A percentile compares a stretch with the other conserved stretches of the same genome.
Conservation (phyloP, 2,797 vertebrate species). For the Enteromius argenteus region DNA sequence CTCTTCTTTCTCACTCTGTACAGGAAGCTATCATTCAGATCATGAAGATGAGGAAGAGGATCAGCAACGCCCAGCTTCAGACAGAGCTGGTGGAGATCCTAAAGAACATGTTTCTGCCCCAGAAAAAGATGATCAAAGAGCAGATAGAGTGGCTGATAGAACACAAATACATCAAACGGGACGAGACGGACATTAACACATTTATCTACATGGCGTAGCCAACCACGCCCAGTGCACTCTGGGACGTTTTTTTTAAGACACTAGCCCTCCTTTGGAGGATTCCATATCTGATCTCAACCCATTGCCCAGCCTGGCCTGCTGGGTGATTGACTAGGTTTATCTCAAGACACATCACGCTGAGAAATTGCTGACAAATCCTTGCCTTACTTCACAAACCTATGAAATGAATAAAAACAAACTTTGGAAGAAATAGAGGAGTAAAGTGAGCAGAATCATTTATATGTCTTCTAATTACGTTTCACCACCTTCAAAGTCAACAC, state of each 20-base stretch:
- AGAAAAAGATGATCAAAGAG: conserved; percentile 99
- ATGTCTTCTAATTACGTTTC: background rate
- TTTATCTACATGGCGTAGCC: conserved; percentile 97
- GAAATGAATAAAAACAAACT: conserved; percentile 36
- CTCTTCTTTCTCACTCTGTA: background rate
- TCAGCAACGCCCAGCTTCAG: conserved; percentile 96
- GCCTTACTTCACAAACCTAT: conserved; percentile 84
- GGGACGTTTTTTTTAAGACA: conserved; percentile 51
- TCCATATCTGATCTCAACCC: conserved; percentile 30
- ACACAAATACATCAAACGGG: conserved; percentile 96
- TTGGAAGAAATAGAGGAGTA: conserved; percentile 11
- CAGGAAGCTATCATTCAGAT: conserved; percentile 99
- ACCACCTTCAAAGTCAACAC: background rate
- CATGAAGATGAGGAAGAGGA: conserved; percentile 99
- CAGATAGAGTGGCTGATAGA: conserved; percentile 98
- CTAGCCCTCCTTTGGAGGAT: conserved; percentile 58
- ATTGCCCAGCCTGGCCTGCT: conserved; percentile 70
- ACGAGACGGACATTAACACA: conserved; percentile 94
- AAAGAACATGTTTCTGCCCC: conserved; percentile 99
- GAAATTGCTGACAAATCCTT: conserved; percentile 85
- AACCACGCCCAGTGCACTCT: conserved; percentile 25
- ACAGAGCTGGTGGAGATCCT: conserved; percentile 98
- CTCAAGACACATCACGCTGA: conserved; percentile 73
- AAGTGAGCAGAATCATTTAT: background rate
- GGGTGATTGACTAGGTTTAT: conserved; percentile 73